These are phyloP conservation scores for Lymantria monacha DNA, from an alignment of 2,888 invertebrate genomes.

Conservation along the genomic window DNA sequence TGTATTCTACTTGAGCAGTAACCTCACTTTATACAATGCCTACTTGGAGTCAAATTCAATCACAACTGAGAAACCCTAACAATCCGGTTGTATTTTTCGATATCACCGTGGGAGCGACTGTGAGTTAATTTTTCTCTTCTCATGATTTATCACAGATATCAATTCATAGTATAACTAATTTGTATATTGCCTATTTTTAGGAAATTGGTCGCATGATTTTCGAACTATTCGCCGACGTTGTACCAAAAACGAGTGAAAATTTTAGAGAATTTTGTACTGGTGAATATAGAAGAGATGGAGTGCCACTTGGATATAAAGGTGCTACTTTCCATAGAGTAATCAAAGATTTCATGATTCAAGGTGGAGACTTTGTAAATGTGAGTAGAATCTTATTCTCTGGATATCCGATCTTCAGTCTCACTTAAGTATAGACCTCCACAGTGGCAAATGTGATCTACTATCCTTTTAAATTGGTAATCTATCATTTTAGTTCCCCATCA, in stretches of 20 bases:
- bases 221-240: constrained; percentile 98
- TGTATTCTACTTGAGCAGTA: too few species aligned
- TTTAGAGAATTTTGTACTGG: constrained; percentile 99
- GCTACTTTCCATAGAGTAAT: constrained; percentile 98
- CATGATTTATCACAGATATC: neutral
- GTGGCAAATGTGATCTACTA: too few species aligned
- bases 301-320: constrained; percentile 98
- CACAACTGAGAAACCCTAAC: constrained; percentile 93
- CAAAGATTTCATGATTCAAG: constrained; percentile 99
- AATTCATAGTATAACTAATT: neutral
- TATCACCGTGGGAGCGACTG: constrained; percentile 96
- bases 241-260: constrained; percentile 98
- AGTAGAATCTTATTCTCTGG: constrained; percentile 42
- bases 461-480: too few species aligned
- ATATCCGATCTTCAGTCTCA: too few species aligned
- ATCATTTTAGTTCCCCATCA: too few species aligned
- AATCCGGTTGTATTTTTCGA: constrained; percentile 99
- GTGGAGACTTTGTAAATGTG: constrained; percentile 99
- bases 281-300: constrained; percentile 97
- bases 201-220: constrained; percentile 99
- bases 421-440: too few species aligned
- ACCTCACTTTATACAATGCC: constrained; percentile 84
- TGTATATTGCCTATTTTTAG: constrained; percentile 61
- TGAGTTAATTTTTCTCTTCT: constrained; percentile 55
- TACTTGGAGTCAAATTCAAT: constrained; percentile 96